Evolutionary conservation across 2,888 invertebrate genomes (phyloP), one percentile per base, ranked within the genome.

Genomic region (Arenicola marina): DNA sequence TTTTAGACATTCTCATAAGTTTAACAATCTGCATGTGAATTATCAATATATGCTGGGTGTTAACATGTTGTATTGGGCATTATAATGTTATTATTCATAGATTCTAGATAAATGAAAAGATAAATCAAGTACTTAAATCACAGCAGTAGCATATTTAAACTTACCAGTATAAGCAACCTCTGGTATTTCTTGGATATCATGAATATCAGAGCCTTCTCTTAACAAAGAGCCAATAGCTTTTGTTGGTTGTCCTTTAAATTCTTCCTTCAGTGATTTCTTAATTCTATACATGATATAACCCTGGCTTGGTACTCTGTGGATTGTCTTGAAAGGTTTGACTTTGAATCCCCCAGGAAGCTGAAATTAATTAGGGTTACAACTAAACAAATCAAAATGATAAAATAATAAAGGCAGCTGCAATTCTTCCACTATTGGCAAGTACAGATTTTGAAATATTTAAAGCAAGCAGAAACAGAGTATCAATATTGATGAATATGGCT

Each of bases 151-250:
- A 38, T 38, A 18, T 38, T 15, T 11, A 38, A 38, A 11, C 53
- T 58, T 65, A 77, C 80, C 80, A 66, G 78, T 77, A 53, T 73
- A 80, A 15, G 78, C 78, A 31, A 80, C 60, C 60, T 79, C 77
- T 32, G 80, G 79, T 1, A 66, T 66, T 21, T 61, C 59, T 1
- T 56, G 54, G 4, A 69, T 24, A 34, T 78, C 69, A 59, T 75
- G 66, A 4, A 78, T 66, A 1, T 71, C 65, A 21, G 63, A 72
- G 4, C 77, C 76, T 4, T 68, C 56, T 31, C 68, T 68, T 26
- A 71, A 65, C 33, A 71, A 62, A 1, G 62, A 67, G 1, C 71
- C 73, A 1, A 79, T 72, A 51, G 74, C 74, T 31, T 61, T 56
- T 1, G 69, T 63, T 15, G 69, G 44, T 48, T 72, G 57, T 0